Conservation (phyloP, 2,797 vertebrate genomes). For the Cephalopachus bancanus region DNA sequence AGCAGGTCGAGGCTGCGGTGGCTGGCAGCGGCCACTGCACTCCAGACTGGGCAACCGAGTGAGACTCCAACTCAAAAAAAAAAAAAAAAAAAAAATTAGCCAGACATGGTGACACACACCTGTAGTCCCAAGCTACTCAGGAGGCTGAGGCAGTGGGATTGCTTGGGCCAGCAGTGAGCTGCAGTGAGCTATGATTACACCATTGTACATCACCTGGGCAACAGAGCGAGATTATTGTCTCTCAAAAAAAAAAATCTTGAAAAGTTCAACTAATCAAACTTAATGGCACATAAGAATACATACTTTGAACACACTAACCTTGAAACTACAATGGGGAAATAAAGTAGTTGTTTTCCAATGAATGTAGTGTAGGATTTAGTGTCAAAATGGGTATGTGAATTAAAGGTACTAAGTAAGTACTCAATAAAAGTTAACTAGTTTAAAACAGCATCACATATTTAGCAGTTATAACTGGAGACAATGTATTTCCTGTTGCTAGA, state of each 20-base stretch:
- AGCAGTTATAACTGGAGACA: not conserved
- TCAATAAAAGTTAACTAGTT: not conserved
- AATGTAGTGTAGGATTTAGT: not conserved
- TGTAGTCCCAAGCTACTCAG: too few species aligned
- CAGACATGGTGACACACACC: too few species aligned
- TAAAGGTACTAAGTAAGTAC: not conserved
- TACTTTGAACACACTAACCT: not conserved
- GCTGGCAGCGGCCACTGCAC: too few species aligned
- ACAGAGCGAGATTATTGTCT: too few species aligned
- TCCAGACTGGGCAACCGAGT: too few species aligned
- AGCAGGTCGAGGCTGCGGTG: too few species aligned
- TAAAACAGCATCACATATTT: not conserved
- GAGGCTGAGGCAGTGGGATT: too few species aligned
- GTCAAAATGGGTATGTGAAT: not conserved
- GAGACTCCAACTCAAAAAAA: too few species aligned
- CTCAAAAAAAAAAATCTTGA: not conserved
- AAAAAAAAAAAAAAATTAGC: too few species aligned
- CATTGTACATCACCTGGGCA: too few species aligned
- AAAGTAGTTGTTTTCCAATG: not conserved
- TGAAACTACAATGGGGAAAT: not conserved
- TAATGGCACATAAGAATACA: not conserved
- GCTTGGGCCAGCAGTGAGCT: too few species aligned
- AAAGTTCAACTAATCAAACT: slow-evolving; percentile 12
- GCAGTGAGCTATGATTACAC: too few species aligned
- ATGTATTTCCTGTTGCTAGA: not conserved